A percentile compares a stretch with the other conserved stretches of the same genome.
Conservation (phyloP, 2,888 invertebrate genomes). For the Nemurella pictetii region DNA sequence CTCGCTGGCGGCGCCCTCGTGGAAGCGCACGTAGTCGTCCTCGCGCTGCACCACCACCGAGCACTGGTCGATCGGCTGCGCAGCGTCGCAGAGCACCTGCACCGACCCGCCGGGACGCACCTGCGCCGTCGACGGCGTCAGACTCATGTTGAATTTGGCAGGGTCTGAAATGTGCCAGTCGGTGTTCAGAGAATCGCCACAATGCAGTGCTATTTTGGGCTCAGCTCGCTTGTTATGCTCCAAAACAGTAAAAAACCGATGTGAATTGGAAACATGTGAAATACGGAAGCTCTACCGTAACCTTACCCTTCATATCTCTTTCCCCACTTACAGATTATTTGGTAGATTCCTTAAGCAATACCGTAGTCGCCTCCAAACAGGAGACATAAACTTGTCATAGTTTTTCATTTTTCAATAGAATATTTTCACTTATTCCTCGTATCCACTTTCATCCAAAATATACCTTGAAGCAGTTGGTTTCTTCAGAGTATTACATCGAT, state of each 20-base stretch:
- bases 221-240: neutral
- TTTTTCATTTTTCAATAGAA: too few relatives aligned
- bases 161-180: neutral
- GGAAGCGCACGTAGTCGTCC: conserved; percentile 6
- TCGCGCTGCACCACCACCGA: neutral
- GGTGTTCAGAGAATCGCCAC: neutral
- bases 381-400: too few relatives aligned
- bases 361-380: too few relatives aligned
- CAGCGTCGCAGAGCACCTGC: neutral
- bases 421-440: too few relatives aligned
- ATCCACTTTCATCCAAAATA: too few relatives aligned
- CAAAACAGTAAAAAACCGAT: neutral
- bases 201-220: neutral
- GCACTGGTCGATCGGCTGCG: neutral
- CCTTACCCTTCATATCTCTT: too few relatives aligned
- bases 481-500: too few relatives aligned
- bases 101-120: neutral
- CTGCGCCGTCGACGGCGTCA: neutral
- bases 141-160: conserved; percentile 5
- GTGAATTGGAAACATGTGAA: too few relatives aligned
- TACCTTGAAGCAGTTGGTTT: too few relatives aligned
- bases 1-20: neutral
- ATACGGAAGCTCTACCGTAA: too few relatives aligned
- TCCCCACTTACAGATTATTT: too few relatives aligned
- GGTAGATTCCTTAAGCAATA: too few relatives aligned